Evolutionary conservation across 2,113 vertebrate genomes (phyloP).

Genomic region (Argyrosomus japonicus): DNA sequence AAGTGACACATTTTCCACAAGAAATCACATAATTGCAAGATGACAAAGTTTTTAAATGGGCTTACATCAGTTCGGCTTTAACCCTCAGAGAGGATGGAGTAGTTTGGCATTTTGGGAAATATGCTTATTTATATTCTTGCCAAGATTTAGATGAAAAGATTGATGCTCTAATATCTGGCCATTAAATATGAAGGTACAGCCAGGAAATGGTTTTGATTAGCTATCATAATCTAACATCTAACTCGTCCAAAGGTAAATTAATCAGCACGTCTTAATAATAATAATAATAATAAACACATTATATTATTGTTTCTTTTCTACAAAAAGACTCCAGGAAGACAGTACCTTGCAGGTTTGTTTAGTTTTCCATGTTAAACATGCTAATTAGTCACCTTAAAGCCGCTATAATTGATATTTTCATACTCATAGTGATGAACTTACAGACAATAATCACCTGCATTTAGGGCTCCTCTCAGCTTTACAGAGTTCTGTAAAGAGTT

Average conservation of each 20-base stretch:
- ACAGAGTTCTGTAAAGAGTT: background rate
- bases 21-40: background rate
- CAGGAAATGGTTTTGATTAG: background rate
- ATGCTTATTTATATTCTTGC: background rate
- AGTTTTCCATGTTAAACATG: no score
- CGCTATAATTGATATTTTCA: background rate
- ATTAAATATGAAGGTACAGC: background rate
- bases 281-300: background rate
- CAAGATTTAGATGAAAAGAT: background rate
- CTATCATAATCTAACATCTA: background rate
- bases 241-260: background rate
- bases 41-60: no score
- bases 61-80: background rate
- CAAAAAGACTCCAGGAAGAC: background rate
- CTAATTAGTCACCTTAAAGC: background rate
- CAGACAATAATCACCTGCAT: background rate
- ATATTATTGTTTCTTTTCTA: background rate
- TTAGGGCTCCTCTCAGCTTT: background rate
- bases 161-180: background rate
- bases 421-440: background rate
- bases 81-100: background rate
- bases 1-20: background rate
- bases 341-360: no score
- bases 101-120: background rate
- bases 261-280: background rate